Evolutionary conservation across 2,113 vertebrate genomes (phyloP).

Genomic region (Brachionichthys hirsutus): DNA sequence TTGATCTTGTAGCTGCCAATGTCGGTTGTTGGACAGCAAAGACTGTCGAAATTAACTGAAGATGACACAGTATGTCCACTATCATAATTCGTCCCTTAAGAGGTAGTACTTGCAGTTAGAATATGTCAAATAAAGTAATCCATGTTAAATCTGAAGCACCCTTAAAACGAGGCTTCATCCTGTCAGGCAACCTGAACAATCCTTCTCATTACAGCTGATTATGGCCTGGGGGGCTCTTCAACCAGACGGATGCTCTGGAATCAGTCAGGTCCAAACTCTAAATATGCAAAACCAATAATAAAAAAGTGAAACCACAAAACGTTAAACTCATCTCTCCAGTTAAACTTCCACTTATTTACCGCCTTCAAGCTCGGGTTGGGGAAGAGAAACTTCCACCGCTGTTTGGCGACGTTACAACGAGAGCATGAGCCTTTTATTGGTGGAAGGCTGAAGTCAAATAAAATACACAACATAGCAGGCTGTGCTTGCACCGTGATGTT

Average conservation of each 20-base stretch:
- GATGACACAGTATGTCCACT: neutral
- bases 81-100: neutral
- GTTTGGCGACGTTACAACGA: constrained; percentile 52
- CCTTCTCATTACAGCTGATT: constrained; percentile 22
- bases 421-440: constrained; percentile 46
- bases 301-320: no score
- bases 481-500: constrained; percentile 23
- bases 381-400: neutral
- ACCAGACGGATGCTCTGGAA: no score
- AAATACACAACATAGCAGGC: constrained; percentile 33
- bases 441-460: neutral
- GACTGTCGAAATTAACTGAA: neutral
- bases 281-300: no score
- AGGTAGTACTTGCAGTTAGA: neutral
- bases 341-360: no score
- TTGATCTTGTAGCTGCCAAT: neutral
- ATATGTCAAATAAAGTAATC: neutral
- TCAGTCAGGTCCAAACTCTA: neutral
- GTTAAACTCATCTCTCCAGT: no score
- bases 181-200: constrained; percentile 16
- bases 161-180: constrained; percentile 1
- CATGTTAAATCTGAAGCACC: constrained; percentile 1
- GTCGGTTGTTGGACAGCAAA: neutral
- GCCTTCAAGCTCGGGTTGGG: no score
- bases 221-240: neutral